Evolutionary conservation across 1,140 invertebrate species (phyloP).

Genomic region (Aphis craccivora): DNA sequence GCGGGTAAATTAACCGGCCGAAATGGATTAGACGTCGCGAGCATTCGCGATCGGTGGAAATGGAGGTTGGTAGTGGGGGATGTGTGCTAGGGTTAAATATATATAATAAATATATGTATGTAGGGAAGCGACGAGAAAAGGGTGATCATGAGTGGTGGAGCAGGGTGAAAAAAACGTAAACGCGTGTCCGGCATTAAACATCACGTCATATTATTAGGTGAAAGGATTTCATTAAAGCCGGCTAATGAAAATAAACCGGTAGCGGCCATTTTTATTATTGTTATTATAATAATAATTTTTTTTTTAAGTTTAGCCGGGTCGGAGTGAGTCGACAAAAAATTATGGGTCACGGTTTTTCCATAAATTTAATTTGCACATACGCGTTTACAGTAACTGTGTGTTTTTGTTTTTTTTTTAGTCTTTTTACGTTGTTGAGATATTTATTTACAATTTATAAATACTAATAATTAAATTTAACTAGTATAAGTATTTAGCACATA

Average conservation of each 20-base stretch:
- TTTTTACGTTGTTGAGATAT: background rate
- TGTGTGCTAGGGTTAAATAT: background rate
- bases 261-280: conserved; percentile 22
- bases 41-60: too few species aligned
- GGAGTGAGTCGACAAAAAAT: background rate
- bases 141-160: background rate
- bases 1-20: conserved; percentile 34
- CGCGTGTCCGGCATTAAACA: conserved; percentile 51
- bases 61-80: too few species aligned
- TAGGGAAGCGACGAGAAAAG: background rate
- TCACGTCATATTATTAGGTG: conserved; percentile 48
- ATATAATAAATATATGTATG: background rate
- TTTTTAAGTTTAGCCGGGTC: background rate
- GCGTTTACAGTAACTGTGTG: background rate
- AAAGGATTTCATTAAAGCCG: conserved; percentile 48
- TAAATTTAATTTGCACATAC: conserved; percentile 23
- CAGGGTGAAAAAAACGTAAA: conserved; percentile 31
- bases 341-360: background rate
- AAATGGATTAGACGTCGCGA: conserved; percentile 19
- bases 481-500: background rate
- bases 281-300: background rate
- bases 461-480: background rate
- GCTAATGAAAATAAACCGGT: conserved; percentile 42
- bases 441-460: background rate
- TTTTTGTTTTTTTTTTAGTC: background rate